A percentile compares a stretch with the other conserved stretches of the same genome.
These are phyloP conservation scores for Thumatha senex DNA, from an alignment of 2,888 invertebrate genomes.

Conservation along the genomic window DNA sequence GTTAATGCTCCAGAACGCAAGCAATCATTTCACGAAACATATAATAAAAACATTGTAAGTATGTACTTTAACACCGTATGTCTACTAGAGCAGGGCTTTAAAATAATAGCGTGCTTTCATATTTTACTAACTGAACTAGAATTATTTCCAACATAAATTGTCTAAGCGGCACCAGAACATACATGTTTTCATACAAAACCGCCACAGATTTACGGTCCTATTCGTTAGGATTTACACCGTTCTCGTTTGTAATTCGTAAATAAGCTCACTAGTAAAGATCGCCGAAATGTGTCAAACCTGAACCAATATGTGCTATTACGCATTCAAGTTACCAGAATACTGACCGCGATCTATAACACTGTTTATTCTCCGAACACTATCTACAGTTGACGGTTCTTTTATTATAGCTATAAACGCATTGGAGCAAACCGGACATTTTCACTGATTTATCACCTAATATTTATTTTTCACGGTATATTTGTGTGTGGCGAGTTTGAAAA, in stretches of 20 bases:
- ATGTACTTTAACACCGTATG: slow-evolving; percentile 35
- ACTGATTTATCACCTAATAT: slow-evolving; percentile 76
- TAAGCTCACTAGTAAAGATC: slow-evolving; percentile 50
- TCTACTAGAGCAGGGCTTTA: slow-evolving; percentile 7
- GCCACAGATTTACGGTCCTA: slow-evolving; percentile 47
- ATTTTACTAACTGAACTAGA: slow-evolving; percentile 17
- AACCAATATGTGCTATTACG: slow-evolving; percentile 59
- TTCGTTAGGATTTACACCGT: slow-evolving; percentile 53
- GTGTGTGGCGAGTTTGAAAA: slow-evolving; percentile 54
- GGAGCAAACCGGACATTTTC: slow-evolving; percentile 72
- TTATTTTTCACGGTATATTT: slow-evolving; percentile 77
- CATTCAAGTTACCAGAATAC: slow-evolving; percentile 61
- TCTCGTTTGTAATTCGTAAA: slow-evolving; percentile 44
- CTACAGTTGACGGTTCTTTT: slow-evolving; percentile 78
- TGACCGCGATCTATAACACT: slow-evolving; percentile 65
- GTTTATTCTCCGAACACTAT: slow-evolving; percentile 70
- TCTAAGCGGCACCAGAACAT: slow-evolving; percentile 11
- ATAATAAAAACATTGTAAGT: slow-evolving; percentile 40
- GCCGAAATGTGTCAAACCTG: slow-evolving; percentile 62
- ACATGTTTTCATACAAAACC: slow-evolving; percentile 28
- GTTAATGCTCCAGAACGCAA: slow-evolving; percentile 16
- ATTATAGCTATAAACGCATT: slow-evolving; percentile 76
- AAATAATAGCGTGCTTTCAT: slow-evolving; percentile 28
- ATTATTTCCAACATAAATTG: slow-evolving; percentile 28
- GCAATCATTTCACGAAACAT: slow-evolving; percentile 17